These are phyloP conservation scores for Bujurquina vittata DNA, from an alignment of 2,113 vertebrate species.

Conservation along the genomic window DNA sequence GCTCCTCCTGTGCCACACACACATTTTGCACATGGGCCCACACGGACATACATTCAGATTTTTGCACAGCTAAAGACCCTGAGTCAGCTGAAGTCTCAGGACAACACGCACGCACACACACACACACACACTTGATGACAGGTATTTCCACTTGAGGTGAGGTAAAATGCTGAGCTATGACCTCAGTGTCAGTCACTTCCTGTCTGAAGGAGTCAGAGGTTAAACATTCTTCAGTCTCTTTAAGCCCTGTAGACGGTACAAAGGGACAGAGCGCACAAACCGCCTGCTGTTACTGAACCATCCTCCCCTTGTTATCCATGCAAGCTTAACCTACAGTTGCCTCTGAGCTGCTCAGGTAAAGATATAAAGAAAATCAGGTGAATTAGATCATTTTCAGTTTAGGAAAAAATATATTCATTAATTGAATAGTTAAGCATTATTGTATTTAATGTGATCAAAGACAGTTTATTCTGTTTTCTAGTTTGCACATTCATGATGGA, in stretches of 20 bases:
- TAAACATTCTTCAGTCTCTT: conserved; percentile 71
- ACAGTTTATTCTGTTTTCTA: not conserved
- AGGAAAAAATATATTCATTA: not conserved
- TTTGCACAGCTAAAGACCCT: conserved; percentile 14
- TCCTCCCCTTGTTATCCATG: not conserved
- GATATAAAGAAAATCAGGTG: too few species aligned
- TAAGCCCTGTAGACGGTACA: conserved; percentile 44
- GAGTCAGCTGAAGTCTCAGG: conserved; percentile 50
- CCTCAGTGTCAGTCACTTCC: conserved; percentile 67
- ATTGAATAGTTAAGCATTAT: not conserved
- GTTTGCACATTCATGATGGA: not conserved
- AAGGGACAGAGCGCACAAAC: conserved; percentile 33
- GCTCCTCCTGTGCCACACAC: not conserved
- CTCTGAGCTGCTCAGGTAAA: not conserved
- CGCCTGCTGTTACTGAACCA: not conserved
- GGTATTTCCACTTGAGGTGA: conserved; percentile 73
- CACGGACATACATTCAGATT: not conserved
- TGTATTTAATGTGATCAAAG: not conserved
- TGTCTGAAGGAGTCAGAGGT: conserved; percentile 71
- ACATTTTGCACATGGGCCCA: not conserved
- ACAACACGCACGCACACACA: not conserved
- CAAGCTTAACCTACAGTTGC: not conserved
- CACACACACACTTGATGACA: conserved; percentile 58
- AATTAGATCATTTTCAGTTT: too few species aligned
- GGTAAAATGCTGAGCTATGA: conserved; percentile 64